These are phyloP conservation scores for Cyphomyrus plagiostoma DNA, from an alignment of 2,113 vertebrate species.

Conservation along the genomic window DNA sequence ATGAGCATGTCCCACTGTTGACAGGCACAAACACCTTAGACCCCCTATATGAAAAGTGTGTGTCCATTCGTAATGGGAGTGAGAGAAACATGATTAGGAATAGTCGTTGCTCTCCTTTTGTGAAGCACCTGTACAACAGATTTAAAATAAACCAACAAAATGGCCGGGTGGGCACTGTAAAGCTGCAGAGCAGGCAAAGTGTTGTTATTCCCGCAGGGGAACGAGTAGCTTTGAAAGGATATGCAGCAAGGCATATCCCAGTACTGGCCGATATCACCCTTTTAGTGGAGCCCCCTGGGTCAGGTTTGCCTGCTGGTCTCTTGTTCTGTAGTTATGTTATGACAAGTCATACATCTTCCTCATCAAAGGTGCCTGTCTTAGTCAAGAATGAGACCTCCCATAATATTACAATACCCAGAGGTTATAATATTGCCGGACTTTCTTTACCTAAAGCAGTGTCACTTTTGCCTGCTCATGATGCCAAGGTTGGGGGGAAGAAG, in stretches of 20 bases:
- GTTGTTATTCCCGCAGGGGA: too few relatives aligned
- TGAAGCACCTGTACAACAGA: too few relatives aligned
- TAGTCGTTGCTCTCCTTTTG: too few relatives aligned
- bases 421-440: neutral
- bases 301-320: neutral
- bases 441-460: neutral
- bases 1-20: too few relatives aligned
- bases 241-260: neutral
- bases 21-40: too few relatives aligned
- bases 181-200: too few relatives aligned
- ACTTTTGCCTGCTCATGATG: neutral
- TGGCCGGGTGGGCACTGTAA: too few relatives aligned
- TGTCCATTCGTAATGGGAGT: too few relatives aligned
- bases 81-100: too few relatives aligned
- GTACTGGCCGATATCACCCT: neutral
- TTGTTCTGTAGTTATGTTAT: neutral
- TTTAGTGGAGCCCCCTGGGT: neutral
- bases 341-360: neutral
- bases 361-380: neutral
- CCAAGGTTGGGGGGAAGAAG: neutral
- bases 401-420: neutral
- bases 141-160: too few relatives aligned
- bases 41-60: too few relatives aligned
- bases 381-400: neutral
- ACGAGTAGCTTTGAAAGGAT: neutral